These are phyloP conservation scores for Dryoscopus gambensis DNA, from an alignment of 2,113 vertebrate genomes.

Conservation along the genomic window DNA sequence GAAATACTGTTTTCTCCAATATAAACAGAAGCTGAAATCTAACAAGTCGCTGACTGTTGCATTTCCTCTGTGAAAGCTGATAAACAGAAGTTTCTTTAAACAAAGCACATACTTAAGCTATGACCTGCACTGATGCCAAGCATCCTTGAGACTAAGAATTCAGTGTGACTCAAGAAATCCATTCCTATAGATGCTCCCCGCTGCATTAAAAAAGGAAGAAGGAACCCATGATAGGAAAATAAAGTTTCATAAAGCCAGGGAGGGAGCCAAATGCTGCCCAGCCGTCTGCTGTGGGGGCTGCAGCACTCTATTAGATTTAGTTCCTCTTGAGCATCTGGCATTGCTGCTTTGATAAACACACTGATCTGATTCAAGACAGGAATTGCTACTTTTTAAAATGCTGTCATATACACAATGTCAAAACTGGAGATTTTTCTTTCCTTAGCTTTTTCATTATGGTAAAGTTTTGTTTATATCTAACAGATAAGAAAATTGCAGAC, in stretches of 20 bases:
- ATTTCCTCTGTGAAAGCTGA: conserved; percentile 6
- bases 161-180: not conserved
- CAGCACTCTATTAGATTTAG: not conserved
- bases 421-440: not conserved
- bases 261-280: not conserved
- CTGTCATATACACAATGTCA: not conserved
- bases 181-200: not conserved
- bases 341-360: not conserved
- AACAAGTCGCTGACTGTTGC: not conserved
- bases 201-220: not conserved
- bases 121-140: not conserved
- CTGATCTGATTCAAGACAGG: not conserved
- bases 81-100: conserved; percentile 35
- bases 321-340: not conserved
- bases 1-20: not conserved
- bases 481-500: not conserved
- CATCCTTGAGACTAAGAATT: not conserved
- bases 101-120: conserved; percentile 25
- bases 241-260: not conserved
- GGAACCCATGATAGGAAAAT: not conserved
- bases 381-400: not conserved
- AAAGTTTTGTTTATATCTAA: not conserved
- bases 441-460: not conserved
- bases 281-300: not conserved
- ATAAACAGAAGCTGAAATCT: not conserved